These are phyloP conservation scores for Sinella curviseta DNA, from an alignment of 1,140 invertebrate species.

Conservation along the genomic window DNA sequence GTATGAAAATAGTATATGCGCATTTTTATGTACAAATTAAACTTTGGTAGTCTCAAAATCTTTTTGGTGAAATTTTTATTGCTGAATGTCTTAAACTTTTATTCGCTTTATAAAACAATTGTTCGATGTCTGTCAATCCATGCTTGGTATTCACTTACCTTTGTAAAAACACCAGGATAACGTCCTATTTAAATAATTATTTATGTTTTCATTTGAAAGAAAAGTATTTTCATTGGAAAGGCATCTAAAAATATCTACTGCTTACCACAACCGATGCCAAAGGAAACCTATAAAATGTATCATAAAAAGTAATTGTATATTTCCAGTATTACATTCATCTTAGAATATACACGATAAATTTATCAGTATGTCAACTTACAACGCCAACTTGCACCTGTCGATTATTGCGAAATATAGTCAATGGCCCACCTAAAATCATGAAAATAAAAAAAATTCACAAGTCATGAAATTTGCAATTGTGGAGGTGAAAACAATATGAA, in stretches of 20 bases:
- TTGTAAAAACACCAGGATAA: background rate
- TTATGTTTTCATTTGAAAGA: too few relatives aligned
- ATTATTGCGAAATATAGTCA: background rate
- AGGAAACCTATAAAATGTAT: background rate
- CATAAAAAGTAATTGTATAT: background rate
- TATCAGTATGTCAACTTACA: background rate
- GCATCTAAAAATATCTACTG: background rate
- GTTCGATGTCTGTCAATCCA: conserved; percentile 5
- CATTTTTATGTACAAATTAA: too few relatives aligned
- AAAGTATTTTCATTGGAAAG: background rate
- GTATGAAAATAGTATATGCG: too few relatives aligned
- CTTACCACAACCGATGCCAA: conserved; percentile 5
- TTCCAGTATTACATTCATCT: background rate
- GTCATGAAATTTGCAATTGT: background rate
- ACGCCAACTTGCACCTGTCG: background rate
- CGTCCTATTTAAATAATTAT: background rate
- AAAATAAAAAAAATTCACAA: background rate
- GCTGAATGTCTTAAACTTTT: too few relatives aligned
- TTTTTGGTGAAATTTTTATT: too few relatives aligned
- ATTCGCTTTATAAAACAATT: background rate
- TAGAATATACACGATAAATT: background rate
- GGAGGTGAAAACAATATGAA: too few relatives aligned
- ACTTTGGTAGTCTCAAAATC: too few relatives aligned
- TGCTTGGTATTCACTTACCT: background rate
- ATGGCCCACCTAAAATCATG: conserved; percentile 9